Evolutionary conservation across 2,888 invertebrate species (phyloP).

Genomic region (Autographa pulchrina): DNA sequence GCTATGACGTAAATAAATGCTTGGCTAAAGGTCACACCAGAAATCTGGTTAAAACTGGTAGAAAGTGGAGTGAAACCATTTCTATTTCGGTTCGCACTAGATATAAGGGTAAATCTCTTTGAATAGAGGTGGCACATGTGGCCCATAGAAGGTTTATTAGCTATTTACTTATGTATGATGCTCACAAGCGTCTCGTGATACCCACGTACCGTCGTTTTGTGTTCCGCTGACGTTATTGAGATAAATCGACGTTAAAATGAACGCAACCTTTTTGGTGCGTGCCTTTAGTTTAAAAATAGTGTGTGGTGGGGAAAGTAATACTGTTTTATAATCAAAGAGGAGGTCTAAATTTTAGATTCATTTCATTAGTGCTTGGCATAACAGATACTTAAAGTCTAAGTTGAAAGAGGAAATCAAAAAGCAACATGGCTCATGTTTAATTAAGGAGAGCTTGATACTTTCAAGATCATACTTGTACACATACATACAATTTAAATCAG

Average conservation of each 20-base stretch:
- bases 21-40: background rate
- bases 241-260: constrained; percentile 48
- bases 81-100: constrained; percentile 43
- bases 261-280: constrained; percentile 24
- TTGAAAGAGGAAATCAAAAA: too few relatives aligned
- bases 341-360: background rate
- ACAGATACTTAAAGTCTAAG: too few relatives aligned
- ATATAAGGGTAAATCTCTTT: constrained; percentile 38
- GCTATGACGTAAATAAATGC: background rate
- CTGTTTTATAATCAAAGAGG: background rate
- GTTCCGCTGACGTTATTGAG: constrained; percentile 45
- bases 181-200: constrained; percentile 44
- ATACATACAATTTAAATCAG: too few relatives aligned
- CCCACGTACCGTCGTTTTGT: constrained; percentile 28
- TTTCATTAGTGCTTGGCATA: background rate
- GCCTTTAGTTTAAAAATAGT: constrained; percentile 20
- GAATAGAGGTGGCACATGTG: constrained; percentile 49
- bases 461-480: too few relatives aligned
- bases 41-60: background rate
- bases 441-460: too few relatives aligned
- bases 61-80: background rate
- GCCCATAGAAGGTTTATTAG: constrained; percentile 47
- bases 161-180: constrained; percentile 52
- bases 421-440: too few relatives aligned
- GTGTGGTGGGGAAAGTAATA: constrained; percentile 2